Conservation (phyloP, 1,140 invertebrate genomes). For the Maconellicoccus hirsutus region DNA sequence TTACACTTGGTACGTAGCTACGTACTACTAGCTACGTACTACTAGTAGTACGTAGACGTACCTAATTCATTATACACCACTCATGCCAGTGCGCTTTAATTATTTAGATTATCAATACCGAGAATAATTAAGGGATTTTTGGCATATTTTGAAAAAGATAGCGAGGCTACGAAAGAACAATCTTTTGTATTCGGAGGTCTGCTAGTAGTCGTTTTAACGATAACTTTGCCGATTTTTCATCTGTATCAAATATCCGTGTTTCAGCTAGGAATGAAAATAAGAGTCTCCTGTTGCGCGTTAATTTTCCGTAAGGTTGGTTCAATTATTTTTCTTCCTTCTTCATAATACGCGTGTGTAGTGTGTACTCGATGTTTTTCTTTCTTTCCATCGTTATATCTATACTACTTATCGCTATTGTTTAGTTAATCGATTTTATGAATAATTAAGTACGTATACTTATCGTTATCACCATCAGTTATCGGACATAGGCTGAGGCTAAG, state of each 20-base stretch:
- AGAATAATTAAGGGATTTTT: conserved; percentile 16
- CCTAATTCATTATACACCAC: too few relatives aligned
- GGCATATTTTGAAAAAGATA: conserved; percentile 16
- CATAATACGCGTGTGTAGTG: too few relatives aligned
- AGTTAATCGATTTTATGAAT: too few relatives aligned
- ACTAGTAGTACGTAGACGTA: too few relatives aligned
- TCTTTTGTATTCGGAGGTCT: neutral
- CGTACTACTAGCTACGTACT: too few relatives aligned
- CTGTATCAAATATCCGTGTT: neutral
- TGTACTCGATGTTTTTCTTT: too few relatives aligned
- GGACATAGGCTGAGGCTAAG: too few relatives aligned
- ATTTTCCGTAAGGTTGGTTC: conserved; percentile 23
- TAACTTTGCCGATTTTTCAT: conserved; percentile 11
- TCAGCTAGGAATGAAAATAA: conserved; percentile 23
- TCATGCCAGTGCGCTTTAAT: neutral
- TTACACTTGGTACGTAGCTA: too few relatives aligned
- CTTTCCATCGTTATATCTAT: too few relatives aligned
- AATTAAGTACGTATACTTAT: too few relatives aligned
- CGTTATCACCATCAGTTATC: too few relatives aligned
- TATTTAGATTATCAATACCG: conserved; percentile 17
- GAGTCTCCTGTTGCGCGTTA: conserved; percentile 17
- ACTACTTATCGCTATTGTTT: too few relatives aligned
- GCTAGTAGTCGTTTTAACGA: neutral
- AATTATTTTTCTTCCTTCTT: neutral
- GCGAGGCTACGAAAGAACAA: neutral